A percentile compares a stretch with the other conserved stretches of the same genome.
Evolutionary conservation across 2,113 vertebrate species (phyloP).

Genomic region (Furnarius figulus): DNA sequence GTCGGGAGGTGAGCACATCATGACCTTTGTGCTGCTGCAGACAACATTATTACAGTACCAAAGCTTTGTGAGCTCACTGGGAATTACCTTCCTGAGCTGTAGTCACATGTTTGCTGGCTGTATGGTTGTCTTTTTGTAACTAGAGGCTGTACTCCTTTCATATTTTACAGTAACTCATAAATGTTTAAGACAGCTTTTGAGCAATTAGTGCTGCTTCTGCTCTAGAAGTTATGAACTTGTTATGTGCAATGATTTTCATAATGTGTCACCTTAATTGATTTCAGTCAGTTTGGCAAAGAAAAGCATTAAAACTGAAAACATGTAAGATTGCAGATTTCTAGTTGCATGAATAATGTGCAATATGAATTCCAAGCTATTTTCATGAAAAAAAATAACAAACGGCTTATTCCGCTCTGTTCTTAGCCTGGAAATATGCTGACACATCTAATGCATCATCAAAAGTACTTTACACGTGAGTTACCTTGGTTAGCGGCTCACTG

Average conservation of each 20-base stretch:
- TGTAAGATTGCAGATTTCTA: conserved; percentile 24
- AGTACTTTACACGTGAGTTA: conserved; percentile 27
- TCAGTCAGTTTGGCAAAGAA: conserved; percentile 36
- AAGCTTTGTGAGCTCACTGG: neutral
- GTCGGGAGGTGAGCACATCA: neutral
- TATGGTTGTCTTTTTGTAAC: neutral
- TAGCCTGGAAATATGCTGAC: conserved; percentile 47
- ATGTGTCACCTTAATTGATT: conserved; percentile 56
- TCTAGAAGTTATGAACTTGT: conserved; percentile 56
- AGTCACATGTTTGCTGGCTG: neutral
- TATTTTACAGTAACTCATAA: conserved; percentile 37
- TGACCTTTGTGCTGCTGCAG: neutral
- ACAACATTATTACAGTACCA: neutral
- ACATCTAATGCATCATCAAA: neutral
- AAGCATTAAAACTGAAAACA: conserved; percentile 29
- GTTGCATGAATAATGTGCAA: conserved; percentile 28
- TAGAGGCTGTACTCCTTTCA: neutral
- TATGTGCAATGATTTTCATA: conserved; percentile 49
- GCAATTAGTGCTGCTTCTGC: conserved; percentile 55
- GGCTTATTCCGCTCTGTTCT: neutral
- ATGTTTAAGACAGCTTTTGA: conserved; percentile 57
- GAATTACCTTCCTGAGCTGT: neutral
- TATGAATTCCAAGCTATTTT: conserved; percentile 15
- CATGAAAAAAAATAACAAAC: neutral
- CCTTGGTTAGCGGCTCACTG: conserved; percentile 26